A percentile compares a stretch with the other conserved stretches of the same genome.
Conservation (phyloP, 2,113 vertebrate genomes). For the Coreoperca whiteheadi region DNA sequence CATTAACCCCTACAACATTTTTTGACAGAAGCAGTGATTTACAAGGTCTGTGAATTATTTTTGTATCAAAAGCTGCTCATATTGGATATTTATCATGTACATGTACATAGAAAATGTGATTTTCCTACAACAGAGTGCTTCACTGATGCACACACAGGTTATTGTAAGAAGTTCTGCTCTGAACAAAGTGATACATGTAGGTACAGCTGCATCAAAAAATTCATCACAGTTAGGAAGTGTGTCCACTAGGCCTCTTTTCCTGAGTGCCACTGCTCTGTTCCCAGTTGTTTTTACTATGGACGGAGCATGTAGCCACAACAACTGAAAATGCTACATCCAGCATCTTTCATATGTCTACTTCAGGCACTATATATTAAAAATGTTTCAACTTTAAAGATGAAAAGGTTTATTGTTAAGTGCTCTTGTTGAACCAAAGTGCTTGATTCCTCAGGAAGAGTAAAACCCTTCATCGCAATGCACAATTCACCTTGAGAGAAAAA, state of each 20-base stretch:
- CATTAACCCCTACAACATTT: conserved; percentile 55
- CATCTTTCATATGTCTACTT: neutral
- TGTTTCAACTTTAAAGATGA: conserved; percentile 19
- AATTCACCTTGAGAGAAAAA: conserved; percentile 46
- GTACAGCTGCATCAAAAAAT: conserved; percentile 49
- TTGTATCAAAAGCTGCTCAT: conserved; percentile 54
- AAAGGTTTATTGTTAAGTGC: conserved; percentile 3
- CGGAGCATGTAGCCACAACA: conserved; percentile 1
- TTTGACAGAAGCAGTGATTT: conserved; percentile 55
- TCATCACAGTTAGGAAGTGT: conserved; percentile 41
- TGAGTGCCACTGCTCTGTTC: conserved; percentile 27
- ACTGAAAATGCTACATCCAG: conserved; percentile 15
- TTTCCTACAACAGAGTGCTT: conserved; percentile 23
- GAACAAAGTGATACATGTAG: conserved; percentile 46
- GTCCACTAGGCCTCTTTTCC: conserved; percentile 69
- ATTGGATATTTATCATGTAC: conserved; percentile 36
- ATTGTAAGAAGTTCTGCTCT: conserved; percentile 34
- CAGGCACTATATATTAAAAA: conserved; percentile 20
- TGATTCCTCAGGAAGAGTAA: neutral
- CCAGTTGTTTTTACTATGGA: neutral
- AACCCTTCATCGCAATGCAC: conserved; percentile 10
- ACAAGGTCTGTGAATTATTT: conserved; percentile 39
- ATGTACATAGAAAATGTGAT: conserved; percentile 43
- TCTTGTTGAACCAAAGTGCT: conserved; percentile 4
- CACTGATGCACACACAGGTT: conserved; percentile 34